Evolutionary conservation across 2,797 vertebrate genomes (phyloP), one percentile per base, ranked within the genome.

Genomic region (Botia almorhae): DNA sequence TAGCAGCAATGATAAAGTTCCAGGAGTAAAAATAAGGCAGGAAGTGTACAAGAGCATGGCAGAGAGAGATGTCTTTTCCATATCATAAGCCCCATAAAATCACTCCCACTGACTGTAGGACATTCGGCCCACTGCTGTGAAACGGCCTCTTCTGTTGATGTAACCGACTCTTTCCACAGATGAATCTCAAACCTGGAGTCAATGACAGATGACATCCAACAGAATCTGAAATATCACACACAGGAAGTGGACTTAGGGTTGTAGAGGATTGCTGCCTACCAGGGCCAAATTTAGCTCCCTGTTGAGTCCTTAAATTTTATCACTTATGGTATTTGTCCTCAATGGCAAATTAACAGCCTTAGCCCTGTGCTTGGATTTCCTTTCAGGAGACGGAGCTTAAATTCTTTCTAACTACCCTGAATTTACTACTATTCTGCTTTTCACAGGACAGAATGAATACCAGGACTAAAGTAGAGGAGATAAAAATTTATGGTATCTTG

Each of bases 401-500:
- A 98, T 97, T 97, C 95, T 92, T 96, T 95, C 96, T 97, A 98
- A 97, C 96, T 94, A 94, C 94, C 67, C 88, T 91, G 95, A 96
- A 98, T 98, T 99, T 98, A 98, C 96, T 94, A 95, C 93, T 93
- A 95, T 96, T 97, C 97, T 96, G 95, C 97, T 98, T 98, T 98
- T 97, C 96, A 97, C 96, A 95, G 95, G 94, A 95, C 95, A 96
- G 96, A 99, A 98, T 98, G 97, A 97, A 98, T 98, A 97, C 96
- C 96, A 93, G 96, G 95, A 95, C 96, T 95, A 95, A 97, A 97
- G 97, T 96, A 95, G 96, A 98, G 96, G 95, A 97, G 96, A 99
- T 99, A 99, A 98, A 99, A 99, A 99, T 99, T 98, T 97, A 99
- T 98, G 96, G 96, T 98, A 98, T 98, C 97, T 99, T 97, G 97